phyloP scores from a whole-genome alignment of 1,140 invertebrate species.

The Nymphalis io region DNA sequence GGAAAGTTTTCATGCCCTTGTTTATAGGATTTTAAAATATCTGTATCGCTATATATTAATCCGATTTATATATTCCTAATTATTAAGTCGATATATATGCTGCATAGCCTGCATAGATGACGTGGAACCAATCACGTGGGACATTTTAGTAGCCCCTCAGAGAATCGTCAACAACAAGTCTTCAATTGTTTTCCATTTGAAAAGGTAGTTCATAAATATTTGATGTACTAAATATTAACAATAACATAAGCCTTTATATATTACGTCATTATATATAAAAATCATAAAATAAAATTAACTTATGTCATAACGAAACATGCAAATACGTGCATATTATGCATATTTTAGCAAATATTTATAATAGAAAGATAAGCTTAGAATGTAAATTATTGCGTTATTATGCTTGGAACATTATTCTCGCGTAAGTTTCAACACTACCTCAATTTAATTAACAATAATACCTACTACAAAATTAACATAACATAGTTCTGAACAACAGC shows the following conservation, averaged over 20 bases:
- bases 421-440: slow-evolving; percentile 5
- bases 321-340: neutral
- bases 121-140: slow-evolving; percentile 37
- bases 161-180: slow-evolving; percentile 48
- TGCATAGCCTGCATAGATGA: slow-evolving; percentile 37
- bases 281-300: neutral
- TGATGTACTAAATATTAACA: slow-evolving; percentile 11
- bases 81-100: slow-evolving; percentile 21
- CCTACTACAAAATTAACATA: slow-evolving; percentile 6
- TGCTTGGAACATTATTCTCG: slow-evolving; percentile 5
- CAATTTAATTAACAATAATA: slow-evolving; percentile 14
- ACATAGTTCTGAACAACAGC: slow-evolving; percentile 1
- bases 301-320: neutral
- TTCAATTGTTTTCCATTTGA: slow-evolving; percentile 60
- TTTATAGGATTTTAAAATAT: neutral
- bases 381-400: slow-evolving; percentile 10
- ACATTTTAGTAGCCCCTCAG: slow-evolving; percentile 41
- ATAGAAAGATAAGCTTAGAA: slow-evolving; percentile 8
- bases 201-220: slow-evolving; percentile 46
- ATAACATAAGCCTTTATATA: too few species aligned
- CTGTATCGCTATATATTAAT: neutral
- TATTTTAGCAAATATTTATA: slow-evolving; percentile 13
- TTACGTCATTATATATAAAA: too few species aligned
- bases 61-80: slow-evolving; percentile 20
- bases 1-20: neutral